Conservation (phyloP, 2,113 vertebrate species). For the Xenopus borealis region DNA sequence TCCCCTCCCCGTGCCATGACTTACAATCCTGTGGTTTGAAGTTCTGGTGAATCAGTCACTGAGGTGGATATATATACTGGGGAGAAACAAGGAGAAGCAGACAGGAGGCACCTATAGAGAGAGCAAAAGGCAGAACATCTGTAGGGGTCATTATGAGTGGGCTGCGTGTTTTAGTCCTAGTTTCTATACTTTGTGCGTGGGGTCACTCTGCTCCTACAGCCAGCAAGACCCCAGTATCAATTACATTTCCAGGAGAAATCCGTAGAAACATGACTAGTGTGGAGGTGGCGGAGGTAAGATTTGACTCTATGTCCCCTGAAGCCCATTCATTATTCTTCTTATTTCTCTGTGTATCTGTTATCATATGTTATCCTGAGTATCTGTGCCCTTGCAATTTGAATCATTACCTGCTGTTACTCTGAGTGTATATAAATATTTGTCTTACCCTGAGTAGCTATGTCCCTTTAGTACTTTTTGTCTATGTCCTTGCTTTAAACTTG, state of each 20-base stretch:
- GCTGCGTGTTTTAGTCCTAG: neutral
- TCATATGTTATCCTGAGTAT: neutral
- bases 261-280: slow-evolving; percentile 63
- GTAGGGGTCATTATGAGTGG: slow-evolving; percentile 3
- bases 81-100: neutral
- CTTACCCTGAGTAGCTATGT: too few species aligned
- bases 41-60: slow-evolving; percentile 29
- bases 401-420: too few species aligned
- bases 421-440: too few species aligned
- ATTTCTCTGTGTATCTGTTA: too few species aligned
- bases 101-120: neutral
- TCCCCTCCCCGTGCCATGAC: slow-evolving; percentile 21
- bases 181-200: slow-evolving; percentile 15
- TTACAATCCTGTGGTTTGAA: slow-evolving; percentile 45
- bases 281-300: slow-evolving; percentile 78
- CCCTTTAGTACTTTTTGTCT: too few species aligned
- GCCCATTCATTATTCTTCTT: too few species aligned
- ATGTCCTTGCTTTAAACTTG: too few species aligned
- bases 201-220: slow-evolving; percentile 17
- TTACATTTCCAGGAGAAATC: slow-evolving; percentile 78
- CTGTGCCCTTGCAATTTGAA: neutral
- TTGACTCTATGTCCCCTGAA: neutral
- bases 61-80: slow-evolving; percentile 33
- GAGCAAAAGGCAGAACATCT: neutral
- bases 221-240: slow-evolving; percentile 26